Conservation (phyloP, 2,797 vertebrate genomes). For the Rhinophrynus dorsalis region DNA sequence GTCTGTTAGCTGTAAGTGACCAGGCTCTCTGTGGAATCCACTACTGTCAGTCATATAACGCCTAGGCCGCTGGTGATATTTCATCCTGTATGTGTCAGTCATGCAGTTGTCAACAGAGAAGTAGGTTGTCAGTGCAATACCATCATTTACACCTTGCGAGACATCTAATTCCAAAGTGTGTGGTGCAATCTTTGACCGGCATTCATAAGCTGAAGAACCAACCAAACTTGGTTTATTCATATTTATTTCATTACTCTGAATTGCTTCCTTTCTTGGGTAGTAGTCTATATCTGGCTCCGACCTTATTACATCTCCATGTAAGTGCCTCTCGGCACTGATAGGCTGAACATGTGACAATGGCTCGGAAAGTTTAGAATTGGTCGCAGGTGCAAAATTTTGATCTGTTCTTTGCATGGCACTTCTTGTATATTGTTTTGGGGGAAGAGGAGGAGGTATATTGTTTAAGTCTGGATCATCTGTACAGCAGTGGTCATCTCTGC, state of each 20-base stretch:
- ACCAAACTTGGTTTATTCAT: constrained; percentile 41
- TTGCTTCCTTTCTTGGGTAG: constrained; percentile 49
- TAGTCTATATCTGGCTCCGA: constrained; percentile 15
- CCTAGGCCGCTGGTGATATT: constrained; percentile 87
- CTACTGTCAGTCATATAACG: constrained; percentile 67
- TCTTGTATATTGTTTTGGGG: constrained; percentile 75
- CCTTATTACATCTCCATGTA: constrained; percentile 4
- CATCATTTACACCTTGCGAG: constrained; percentile 58
- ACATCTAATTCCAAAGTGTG: constrained; percentile 49
- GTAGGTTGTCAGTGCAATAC: constrained; percentile 83
- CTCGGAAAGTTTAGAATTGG: constrained; percentile 66
- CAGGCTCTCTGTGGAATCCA: constrained; percentile 63
- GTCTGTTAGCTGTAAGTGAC: constrained; percentile 69
- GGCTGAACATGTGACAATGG: constrained; percentile 57
- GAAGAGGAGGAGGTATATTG: constrained; percentile 73
- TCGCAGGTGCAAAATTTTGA: constrained; percentile 56
- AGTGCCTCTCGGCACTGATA: constrained; percentile 44
- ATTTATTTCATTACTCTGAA: constrained; percentile 54
- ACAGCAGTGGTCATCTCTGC: constrained; percentile 47
- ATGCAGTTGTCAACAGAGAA: constrained; percentile 95
- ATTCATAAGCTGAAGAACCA: constrained; percentile 58
- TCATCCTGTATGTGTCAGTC: constrained; percentile 93
- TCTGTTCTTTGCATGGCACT: constrained; percentile 60
- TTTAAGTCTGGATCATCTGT: constrained; percentile 54
- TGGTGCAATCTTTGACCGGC: constrained; percentile 50